Conservation (phyloP, 1,140 invertebrate species). For the Caligus rogercresseyi region DNA sequence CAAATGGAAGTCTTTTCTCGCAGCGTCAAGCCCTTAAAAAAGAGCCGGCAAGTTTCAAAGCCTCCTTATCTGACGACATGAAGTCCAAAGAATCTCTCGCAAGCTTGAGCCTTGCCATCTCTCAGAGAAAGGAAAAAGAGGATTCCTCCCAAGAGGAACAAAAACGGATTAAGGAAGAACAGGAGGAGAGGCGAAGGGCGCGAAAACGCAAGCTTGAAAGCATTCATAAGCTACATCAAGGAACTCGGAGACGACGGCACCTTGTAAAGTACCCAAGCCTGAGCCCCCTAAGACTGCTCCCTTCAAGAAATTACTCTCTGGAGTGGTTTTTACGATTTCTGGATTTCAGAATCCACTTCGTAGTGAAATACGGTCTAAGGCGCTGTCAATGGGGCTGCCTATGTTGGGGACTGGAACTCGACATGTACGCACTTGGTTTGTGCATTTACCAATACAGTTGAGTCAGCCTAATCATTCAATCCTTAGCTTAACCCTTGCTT, state of each 20-base stretch:
- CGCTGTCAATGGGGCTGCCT: slow-evolving; percentile 59
- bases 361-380: slow-evolving; percentile 43
- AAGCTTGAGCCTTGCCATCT: not conserved
- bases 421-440: slow-evolving; percentile 65
- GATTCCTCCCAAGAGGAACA: not conserved
- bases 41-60: slow-evolving; percentile 9
- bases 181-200: not conserved
- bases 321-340: slow-evolving; percentile 57
- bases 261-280: not conserved
- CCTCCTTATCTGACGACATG: slow-evolving; percentile 21
- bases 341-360: slow-evolving; percentile 67
- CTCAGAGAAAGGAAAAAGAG: slow-evolving; percentile 12
- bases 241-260: not conserved
- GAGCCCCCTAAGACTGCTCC: slow-evolving; percentile 29
- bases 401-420: slow-evolving; percentile 50
- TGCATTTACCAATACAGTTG: slow-evolving; percentile 26
- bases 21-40: slow-evolving; percentile 24
- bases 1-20: slow-evolving; percentile 37
- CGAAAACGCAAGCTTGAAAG: not conserved
- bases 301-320: slow-evolving; percentile 40
- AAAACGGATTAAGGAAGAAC: not conserved
- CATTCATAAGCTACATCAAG: not conserved
- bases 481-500: slow-evolving; percentile 2
- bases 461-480: not conserved
- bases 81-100: slow-evolving; percentile 19